Conservation (phyloP, 2,113 vertebrate genomes). For the Dolichotis patagonum region DNA sequence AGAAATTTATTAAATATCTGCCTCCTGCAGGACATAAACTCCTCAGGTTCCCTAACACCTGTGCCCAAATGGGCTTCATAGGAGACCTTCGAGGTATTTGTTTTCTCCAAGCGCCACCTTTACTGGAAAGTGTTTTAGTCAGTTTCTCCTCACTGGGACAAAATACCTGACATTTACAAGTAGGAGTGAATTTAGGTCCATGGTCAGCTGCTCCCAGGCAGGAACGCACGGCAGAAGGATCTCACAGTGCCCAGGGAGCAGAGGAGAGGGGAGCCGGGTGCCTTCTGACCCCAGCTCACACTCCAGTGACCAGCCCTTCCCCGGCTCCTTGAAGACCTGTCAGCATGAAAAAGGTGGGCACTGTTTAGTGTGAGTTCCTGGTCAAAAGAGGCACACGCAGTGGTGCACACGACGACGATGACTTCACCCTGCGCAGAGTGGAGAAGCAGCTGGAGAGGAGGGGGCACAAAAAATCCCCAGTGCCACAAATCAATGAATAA, state of each 20-base stretch:
- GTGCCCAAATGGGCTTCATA: accelerated
- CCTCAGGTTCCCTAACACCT: neutral
- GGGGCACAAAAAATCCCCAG: neutral
- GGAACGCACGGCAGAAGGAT: neutral
- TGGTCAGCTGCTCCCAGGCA: neutral
- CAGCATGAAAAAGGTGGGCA: neutral
- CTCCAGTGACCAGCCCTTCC: neutral
- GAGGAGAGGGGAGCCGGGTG: neutral
- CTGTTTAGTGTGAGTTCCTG: conserved; percentile 16
- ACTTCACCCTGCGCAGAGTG: neutral
- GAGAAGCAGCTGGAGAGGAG: neutral
- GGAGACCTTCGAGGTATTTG: neutral
- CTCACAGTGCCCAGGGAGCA: neutral
- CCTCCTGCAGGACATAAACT: accelerated
- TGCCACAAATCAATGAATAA: neutral
- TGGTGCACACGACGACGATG: neutral
- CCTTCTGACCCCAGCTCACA: neutral
- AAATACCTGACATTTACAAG: neutral
- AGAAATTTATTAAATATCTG: neutral
- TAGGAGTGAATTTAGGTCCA: neutral
- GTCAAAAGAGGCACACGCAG: conserved; percentile 9
- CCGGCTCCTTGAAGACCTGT: neutral
- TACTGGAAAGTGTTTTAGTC: neutral
- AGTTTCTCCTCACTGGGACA: neutral
- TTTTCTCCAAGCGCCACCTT: too few species aligned